Evolutionary conservation across 1,140 invertebrate genomes (phyloP).

Genomic region (Achroia grisella): DNA sequence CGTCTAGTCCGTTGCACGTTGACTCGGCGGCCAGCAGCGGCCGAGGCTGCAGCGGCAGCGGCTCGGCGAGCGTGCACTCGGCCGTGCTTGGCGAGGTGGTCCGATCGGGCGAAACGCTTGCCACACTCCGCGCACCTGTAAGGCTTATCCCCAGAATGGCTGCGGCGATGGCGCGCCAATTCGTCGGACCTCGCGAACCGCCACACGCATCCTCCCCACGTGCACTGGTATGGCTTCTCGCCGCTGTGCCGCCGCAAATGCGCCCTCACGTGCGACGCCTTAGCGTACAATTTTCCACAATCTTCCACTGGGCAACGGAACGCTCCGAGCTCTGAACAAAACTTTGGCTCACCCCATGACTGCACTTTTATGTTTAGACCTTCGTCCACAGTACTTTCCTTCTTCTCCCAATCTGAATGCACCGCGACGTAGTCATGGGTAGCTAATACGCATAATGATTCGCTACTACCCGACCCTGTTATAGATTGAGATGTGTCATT

Average conservation of each 20-base stretch:
- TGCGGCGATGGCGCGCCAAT: slow-evolving; percentile 86
- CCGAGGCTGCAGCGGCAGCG: slow-evolving; percentile 36
- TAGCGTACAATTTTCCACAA: slow-evolving; percentile 88
- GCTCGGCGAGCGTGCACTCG: slow-evolving; percentile 81
- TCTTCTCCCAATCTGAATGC: slow-evolving; percentile 12
- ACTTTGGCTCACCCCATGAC: slow-evolving; percentile 52
- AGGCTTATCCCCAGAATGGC: slow-evolving; percentile 86
- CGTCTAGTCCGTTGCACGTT: slow-evolving; percentile 22
- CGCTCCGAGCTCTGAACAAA: slow-evolving; percentile 52
- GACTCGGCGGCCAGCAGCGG: slow-evolving; percentile 2
- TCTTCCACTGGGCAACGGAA: slow-evolving; percentile 76
- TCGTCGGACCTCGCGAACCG: slow-evolving; percentile 96
- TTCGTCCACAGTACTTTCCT: slow-evolving; percentile 6
- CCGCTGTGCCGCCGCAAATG: slow-evolving; percentile 94
- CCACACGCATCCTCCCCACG: slow-evolving; percentile 95
- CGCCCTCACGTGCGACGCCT: slow-evolving; percentile 95
- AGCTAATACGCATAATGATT: slow-evolving; percentile 27
- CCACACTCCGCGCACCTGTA: slow-evolving; percentile 89
- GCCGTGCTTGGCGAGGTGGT: slow-evolving; percentile 92
- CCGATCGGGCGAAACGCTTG: slow-evolving; percentile 91
- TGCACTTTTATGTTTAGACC: slow-evolving; percentile 27
- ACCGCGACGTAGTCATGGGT: slow-evolving; percentile 19
- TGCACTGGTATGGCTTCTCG: slow-evolving; percentile 93
- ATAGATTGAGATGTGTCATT: slow-evolving; percentile 31
- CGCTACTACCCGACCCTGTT: slow-evolving; percentile 25